Conservation (phyloP, 2,113 vertebrate genomes). For the Urocitellus parryii region DNA sequence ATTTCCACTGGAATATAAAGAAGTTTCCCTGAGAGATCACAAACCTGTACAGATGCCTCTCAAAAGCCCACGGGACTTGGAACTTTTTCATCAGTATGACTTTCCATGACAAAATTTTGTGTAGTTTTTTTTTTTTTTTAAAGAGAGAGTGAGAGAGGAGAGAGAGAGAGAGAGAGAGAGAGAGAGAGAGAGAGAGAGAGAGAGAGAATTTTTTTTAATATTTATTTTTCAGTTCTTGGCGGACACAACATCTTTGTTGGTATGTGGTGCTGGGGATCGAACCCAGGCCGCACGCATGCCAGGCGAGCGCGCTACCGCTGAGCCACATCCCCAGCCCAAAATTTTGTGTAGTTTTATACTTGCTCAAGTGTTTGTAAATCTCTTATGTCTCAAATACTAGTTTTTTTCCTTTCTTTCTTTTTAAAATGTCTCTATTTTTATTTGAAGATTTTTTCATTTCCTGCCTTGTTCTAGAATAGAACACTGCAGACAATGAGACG, state of each 20-base stretch:
- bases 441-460: not conserved
- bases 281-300: too few species aligned
- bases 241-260: too few species aligned
- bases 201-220: too few species aligned
- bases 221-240: too few species aligned
- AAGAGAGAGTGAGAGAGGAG: too few species aligned
- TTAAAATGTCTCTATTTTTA: not conserved
- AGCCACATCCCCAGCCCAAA: too few species aligned
- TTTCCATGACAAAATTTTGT: not conserved
- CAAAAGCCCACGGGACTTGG: not conserved
- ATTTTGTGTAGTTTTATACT: not conserved
- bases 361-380: not conserved
- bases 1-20: slow-evolving; percentile 9
- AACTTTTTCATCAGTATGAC: not conserved
- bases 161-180: too few species aligned
- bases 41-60: not conserved
- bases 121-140: too few species aligned
- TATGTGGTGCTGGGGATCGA: too few species aligned
- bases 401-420: not conserved
- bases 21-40: not conserved
- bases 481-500: fast-evolving
- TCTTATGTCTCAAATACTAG: not conserved
- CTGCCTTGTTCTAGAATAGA: not conserved
- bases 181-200: too few species aligned
- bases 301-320: too few species aligned